These are phyloP conservation scores for Apostichopus leukothele DNA, from an alignment of 53 echinoderm and acorn worm species.

Conservation along the genomic window DNA sequence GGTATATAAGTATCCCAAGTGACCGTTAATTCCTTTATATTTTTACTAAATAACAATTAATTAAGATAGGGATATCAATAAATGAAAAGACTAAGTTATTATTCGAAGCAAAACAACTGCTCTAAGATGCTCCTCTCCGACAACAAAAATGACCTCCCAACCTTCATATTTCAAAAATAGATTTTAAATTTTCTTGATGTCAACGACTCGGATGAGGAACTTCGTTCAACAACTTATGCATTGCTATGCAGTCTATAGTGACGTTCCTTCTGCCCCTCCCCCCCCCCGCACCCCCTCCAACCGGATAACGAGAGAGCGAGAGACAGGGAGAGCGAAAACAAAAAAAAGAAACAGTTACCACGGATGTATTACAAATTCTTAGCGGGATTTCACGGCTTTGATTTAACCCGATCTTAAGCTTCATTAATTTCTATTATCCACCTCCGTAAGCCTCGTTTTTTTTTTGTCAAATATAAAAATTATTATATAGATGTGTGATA, in stretches of 20 bases:
- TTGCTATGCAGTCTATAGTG: too few species aligned
- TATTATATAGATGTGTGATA: neutral
- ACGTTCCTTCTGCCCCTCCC: too few species aligned
- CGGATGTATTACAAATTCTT: neutral
- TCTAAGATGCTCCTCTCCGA: too few species aligned
- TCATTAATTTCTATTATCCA: slow-evolving; percentile 2
- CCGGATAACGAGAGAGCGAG: neutral
- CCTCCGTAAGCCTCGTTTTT: neutral
- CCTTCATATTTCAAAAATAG: neutral
- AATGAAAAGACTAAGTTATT: too few species aligned
- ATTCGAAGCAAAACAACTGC: too few species aligned
- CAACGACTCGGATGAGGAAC: neutral
- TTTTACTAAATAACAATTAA: too few species aligned
- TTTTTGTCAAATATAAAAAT: neutral
- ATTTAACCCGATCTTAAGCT: slow-evolving; percentile 7
- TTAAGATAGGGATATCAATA: too few species aligned
- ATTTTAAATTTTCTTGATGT: neutral
- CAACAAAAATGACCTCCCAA: neutral
- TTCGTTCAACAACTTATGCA: too few species aligned
- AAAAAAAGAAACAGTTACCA: slow-evolving; percentile 18
- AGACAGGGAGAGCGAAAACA: neutral
- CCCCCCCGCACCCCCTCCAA: too few species aligned
- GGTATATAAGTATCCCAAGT: too few species aligned
- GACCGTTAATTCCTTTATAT: too few species aligned
- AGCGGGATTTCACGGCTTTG: slow-evolving; percentile 35